These are phyloP conservation scores for Thumatha senex DNA, from an alignment of 2,888 invertebrate genomes.

Conservation along the genomic window DNA sequence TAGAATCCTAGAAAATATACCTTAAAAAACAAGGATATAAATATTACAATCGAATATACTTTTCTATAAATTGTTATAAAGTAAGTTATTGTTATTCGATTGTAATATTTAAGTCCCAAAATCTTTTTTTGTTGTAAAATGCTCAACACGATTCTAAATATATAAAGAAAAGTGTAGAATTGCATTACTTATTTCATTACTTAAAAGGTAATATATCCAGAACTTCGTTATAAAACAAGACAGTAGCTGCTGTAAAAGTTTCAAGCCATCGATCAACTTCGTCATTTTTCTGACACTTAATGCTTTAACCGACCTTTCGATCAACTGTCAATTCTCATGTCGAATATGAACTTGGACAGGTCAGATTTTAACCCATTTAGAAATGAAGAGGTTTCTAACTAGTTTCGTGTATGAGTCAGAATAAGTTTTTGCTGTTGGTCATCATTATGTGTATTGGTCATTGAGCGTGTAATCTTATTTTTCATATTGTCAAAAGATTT, in stretches of 20 bases:
- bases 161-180: conserved; percentile 26
- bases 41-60: too few relatives aligned
- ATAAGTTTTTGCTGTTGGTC: too few relatives aligned
- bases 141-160: conserved; percentile 19
- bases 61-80: too few relatives aligned
- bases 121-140: too few relatives aligned
- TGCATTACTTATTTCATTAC: conserved; percentile 33
- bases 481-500: too few relatives aligned
- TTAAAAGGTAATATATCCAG: conserved; percentile 16
- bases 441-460: too few relatives aligned
- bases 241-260: neutral
- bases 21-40: too few relatives aligned
- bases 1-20: conserved; percentile 14
- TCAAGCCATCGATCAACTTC: conserved; percentile 40
- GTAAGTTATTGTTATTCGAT: too few relatives aligned
- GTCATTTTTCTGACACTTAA: conserved; percentile 31
- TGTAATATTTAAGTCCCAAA: too few relatives aligned
- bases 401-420: too few relatives aligned
- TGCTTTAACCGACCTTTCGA: conserved; percentile 24
- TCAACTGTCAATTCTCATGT: conserved; percentile 23
- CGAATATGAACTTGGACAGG: conserved; percentile 27
- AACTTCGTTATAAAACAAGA: conserved; percentile 21
- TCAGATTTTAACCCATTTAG: conserved; percentile 17
- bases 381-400: too few relatives aligned
- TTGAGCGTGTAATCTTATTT: too few relatives aligned